Conservation (phyloP, 1,140 invertebrate species). For the Apis florea region DNA sequence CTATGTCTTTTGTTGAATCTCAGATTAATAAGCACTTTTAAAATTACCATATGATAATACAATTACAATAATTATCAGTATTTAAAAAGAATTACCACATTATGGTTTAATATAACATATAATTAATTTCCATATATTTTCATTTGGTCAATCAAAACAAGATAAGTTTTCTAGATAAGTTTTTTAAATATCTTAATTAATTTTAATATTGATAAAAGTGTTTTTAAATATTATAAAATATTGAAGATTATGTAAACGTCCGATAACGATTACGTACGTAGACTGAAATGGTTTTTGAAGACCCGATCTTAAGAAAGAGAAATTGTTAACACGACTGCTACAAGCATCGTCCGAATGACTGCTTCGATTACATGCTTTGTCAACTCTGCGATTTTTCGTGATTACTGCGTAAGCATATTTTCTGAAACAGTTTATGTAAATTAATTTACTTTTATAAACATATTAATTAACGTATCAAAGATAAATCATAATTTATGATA, state of each 20-base stretch:
- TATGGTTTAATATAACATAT: background rate
- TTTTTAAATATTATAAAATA: too few relatives aligned
- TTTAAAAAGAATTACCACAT: background rate
- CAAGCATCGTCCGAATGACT: slow-evolving; percentile 68
- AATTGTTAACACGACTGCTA: slow-evolving; percentile 74
- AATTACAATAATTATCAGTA: too few relatives aligned
- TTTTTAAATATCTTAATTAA: background rate
- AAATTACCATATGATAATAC: too few relatives aligned
- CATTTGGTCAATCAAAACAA: background rate
- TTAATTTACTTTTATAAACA: slow-evolving; percentile 3
- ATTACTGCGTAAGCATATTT: slow-evolving; percentile 76
- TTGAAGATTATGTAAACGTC: background rate
- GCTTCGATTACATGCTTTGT: slow-evolving; percentile 70
- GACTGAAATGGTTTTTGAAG: slow-evolving; percentile 74
- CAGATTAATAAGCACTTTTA: too few relatives aligned
- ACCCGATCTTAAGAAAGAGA: slow-evolving; percentile 75
- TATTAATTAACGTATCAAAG: too few relatives aligned
- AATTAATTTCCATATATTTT: background rate
- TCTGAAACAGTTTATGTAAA: slow-evolving; percentile 58
- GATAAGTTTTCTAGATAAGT: background rate
- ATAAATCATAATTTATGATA: background rate
- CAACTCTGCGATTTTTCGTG: slow-evolving; percentile 73
- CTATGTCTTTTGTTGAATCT: too few relatives aligned
- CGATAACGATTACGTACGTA: slow-evolving; percentile 62
- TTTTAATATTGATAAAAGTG: too few relatives aligned